Evolutionary conservation across 2,113 vertebrate genomes (phyloP).

Genomic region (Bos javanicus): DNA sequence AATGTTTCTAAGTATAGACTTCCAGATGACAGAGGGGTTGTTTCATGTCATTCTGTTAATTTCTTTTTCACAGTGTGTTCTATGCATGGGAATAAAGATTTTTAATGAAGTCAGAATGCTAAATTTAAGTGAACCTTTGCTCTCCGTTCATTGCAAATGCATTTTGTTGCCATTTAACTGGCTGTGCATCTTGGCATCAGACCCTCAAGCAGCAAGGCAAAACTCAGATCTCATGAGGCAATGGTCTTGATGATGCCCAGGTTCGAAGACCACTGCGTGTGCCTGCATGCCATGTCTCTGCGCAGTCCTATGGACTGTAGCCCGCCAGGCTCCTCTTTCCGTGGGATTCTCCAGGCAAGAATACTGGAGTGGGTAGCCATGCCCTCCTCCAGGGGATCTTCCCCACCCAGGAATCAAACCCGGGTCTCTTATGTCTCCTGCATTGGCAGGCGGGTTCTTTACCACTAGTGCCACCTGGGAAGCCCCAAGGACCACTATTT

Average conservation of each 20-base stretch:
- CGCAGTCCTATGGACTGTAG: background rate
- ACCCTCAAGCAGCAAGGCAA: conserved; percentile 33
- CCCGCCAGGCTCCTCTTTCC: background rate
- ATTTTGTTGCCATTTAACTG: conserved; percentile 58
- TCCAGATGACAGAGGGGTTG: conserved; percentile 53
- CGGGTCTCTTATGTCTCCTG: background rate
- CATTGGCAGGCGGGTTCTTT: background rate
- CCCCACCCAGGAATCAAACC: background rate
- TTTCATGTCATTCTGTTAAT: conserved; percentile 54
- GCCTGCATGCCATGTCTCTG: background rate
- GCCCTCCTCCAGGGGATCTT: background rate
- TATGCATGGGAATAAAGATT: background rate
- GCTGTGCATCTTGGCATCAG: conserved; percentile 32
- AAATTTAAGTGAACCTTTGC: conserved; percentile 60
- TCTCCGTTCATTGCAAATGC: conserved; percentile 17
- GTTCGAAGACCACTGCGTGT: background rate
- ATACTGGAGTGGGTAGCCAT: background rate
- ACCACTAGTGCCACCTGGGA: background rate
- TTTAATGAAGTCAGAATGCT: conserved; percentile 51
- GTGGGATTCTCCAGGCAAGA: background rate
- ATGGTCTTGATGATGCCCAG: background rate
- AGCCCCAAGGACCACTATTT: background rate
- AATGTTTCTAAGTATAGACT: conserved; percentile 65
- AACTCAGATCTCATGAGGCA: background rate
- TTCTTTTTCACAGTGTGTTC: conserved; percentile 66